Evolutionary conservation across 1,140 invertebrate genomes (phyloP).

Genomic region (Drosophila littoralis): DNA sequence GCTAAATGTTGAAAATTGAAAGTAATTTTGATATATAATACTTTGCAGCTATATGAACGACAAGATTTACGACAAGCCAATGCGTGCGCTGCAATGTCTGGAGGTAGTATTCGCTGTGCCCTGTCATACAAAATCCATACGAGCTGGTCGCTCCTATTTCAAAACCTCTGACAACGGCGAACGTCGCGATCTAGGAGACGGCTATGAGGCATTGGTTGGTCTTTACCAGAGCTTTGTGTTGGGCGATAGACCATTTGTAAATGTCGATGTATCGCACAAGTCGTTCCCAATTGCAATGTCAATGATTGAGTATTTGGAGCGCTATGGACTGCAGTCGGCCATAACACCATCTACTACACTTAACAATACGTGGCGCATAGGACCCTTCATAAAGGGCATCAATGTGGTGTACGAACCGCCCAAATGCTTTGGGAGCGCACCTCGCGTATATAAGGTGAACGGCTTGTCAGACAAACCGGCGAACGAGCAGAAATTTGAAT

Average conservation of each 20-base stretch:
- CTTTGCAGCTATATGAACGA: slow-evolving; percentile 67
- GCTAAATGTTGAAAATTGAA: not conserved
- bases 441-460: slow-evolving; percentile 85
- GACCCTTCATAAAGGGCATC: slow-evolving; percentile 55
- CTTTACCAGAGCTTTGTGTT: slow-evolving; percentile 90
- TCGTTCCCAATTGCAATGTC: slow-evolving; percentile 86
- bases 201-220: slow-evolving; percentile 90
- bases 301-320: slow-evolving; percentile 84
- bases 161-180: slow-evolving; percentile 54
- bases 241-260: slow-evolving; percentile 89
- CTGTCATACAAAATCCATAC: slow-evolving; percentile 85
- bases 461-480: slow-evolving; percentile 82
- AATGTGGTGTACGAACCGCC: slow-evolving; percentile 65
- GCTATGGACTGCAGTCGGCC: not conserved
- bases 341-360: not conserved
- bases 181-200: slow-evolving; percentile 85
- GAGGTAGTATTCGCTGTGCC: slow-evolving; percentile 90
- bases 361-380: not conserved
- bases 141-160: slow-evolving; percentile 84
- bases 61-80: slow-evolving; percentile 85
- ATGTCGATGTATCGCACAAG: slow-evolving; percentile 91
- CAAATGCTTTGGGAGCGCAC: slow-evolving; percentile 47
- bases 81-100: slow-evolving; percentile 90
- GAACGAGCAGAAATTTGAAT: slow-evolving; percentile 79
- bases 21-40: not conserved